A percentile compares a stretch with the other conserved stretches of the same genome.
phyloP scores from a whole-genome alignment of 2,888 invertebrate genomes.

The Notocelia uddmanniana region DNA sequence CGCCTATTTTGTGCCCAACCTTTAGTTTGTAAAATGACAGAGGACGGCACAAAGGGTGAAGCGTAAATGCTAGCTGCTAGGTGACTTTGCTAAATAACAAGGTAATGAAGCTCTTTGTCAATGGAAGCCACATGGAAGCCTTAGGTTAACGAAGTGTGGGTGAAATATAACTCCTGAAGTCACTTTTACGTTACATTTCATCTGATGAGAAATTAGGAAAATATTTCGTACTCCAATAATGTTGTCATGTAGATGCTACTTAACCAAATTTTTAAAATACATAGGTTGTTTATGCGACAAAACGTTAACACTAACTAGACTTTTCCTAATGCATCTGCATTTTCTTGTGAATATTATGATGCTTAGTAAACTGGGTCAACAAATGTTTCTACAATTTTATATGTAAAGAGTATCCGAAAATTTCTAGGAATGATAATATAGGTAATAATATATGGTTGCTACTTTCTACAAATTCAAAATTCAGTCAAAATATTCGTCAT shows the following conservation, averaged over 20 bases:
- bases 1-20: not conserved
- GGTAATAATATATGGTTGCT: not conserved
- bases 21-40: slow-evolving; percentile 19
- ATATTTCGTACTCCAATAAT: not conserved
- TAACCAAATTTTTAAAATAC: no score
- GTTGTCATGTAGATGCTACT: not conserved
- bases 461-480: no score
- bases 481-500: no score
- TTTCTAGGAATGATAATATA: slow-evolving; percentile 1
- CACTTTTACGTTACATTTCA: not conserved
- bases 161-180: not conserved
- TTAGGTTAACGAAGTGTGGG: not conserved
- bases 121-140: slow-evolving; percentile 25
- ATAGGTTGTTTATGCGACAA: no score
- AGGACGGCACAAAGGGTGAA: slow-evolving; percentile 28
- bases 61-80: slow-evolving; percentile 15
- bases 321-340: no score
- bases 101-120: slow-evolving; percentile 30
- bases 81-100: slow-evolving; percentile 25
- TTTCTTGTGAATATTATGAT: slow-evolving; percentile 5
- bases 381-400: not conserved
- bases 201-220: not conserved
- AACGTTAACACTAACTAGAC: no score
- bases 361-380: not conserved
- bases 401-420: slow-evolving; percentile 1